Percentiles rank a stretch among this genome's conserved stretches.
Evolutionary conservation across 2,797 vertebrate species (phyloP).

Genomic region (Squalus acanthias): DNA sequence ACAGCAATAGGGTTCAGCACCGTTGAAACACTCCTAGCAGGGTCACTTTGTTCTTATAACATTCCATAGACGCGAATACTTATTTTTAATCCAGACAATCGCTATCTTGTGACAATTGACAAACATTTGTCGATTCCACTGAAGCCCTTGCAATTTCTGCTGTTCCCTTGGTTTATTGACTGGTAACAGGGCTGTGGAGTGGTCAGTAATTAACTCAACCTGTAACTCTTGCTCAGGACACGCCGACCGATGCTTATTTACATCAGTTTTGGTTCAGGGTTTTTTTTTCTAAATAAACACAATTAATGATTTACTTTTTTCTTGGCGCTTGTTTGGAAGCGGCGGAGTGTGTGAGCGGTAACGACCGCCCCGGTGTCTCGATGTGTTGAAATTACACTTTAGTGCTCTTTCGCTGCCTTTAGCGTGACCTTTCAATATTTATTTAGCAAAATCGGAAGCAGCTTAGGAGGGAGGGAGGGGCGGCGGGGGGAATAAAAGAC

Average conservation of each 20-base stretch:
- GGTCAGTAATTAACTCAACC: not conserved
- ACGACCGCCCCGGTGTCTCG: not conserved
- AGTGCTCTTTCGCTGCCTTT: not conserved
- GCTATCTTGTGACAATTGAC: not conserved
- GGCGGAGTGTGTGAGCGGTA: too few species aligned
- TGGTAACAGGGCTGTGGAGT: not conserved
- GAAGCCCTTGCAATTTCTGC: not conserved
- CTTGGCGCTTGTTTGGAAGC: not conserved
- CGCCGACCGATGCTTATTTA: not conserved
- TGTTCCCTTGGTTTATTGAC: not conserved
- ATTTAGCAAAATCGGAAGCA: not conserved
- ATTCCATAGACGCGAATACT: not conserved
- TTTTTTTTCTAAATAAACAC: not conserved
- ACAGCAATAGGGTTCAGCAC: not conserved
- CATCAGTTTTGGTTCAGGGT: not conserved
- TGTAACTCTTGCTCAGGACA: not conserved
- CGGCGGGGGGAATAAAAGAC: too few species aligned
- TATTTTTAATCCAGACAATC: not conserved
- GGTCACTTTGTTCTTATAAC: not conserved
- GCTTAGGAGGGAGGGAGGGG: not conserved
- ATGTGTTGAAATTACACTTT: not conserved
- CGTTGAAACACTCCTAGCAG: not conserved
- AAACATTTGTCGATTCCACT: not conserved
- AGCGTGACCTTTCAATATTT: not conserved
- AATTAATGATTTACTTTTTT: not conserved